These are phyloP conservation scores for Phymastichus coffea DNA, from an alignment of 1,140 invertebrate species.

Conservation along the genomic window DNA sequence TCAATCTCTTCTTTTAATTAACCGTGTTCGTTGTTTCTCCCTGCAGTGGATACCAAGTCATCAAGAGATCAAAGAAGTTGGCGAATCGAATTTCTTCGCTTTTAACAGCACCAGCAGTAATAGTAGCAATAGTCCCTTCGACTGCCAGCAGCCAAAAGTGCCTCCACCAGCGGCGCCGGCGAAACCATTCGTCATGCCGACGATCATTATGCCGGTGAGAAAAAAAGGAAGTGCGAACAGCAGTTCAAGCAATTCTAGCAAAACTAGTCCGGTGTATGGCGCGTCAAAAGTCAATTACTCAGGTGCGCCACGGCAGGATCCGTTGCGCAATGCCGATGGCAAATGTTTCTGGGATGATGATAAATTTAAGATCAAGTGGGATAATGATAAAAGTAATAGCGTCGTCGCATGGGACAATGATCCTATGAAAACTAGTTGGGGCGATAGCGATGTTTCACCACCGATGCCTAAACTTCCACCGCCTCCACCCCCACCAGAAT, in stretches of 20 bases:
- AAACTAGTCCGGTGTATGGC: background rate
- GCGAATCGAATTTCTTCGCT: slow-evolving; percentile 44
- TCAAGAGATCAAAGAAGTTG: slow-evolving; percentile 36
- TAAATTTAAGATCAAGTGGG: too few species aligned
- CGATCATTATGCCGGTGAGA: too few species aligned
- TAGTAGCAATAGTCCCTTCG: background rate
- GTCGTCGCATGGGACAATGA: slow-evolving; percentile 9
- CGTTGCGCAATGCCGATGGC: too few species aligned
- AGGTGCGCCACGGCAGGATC: background rate
- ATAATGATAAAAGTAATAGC: too few species aligned
- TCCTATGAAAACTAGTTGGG: slow-evolving; percentile 34
- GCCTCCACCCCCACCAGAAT: slow-evolving; percentile 66
- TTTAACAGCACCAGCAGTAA: slow-evolving; percentile 35
- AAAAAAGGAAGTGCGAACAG: too few species aligned
- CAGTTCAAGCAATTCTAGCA: background rate
- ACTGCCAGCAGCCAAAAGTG: slow-evolving; percentile 28
- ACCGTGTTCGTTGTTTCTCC: too few species aligned
- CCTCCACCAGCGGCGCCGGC: slow-evolving; percentile 11
- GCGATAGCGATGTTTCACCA: slow-evolving; percentile 59
- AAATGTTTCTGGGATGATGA: too few species aligned
- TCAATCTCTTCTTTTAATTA: too few species aligned
- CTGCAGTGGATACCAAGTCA: too few species aligned
- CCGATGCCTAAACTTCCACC: slow-evolving; percentile 77
- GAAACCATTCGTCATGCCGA: background rate
- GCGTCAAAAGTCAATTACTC: slow-evolving; percentile 11